Percentiles rank a stretch among this genome's conserved stretches.
These are phyloP conservation scores for Neodiprion pinetum DNA, from an alignment of 1,140 invertebrate species.

Conservation along the genomic window DNA sequence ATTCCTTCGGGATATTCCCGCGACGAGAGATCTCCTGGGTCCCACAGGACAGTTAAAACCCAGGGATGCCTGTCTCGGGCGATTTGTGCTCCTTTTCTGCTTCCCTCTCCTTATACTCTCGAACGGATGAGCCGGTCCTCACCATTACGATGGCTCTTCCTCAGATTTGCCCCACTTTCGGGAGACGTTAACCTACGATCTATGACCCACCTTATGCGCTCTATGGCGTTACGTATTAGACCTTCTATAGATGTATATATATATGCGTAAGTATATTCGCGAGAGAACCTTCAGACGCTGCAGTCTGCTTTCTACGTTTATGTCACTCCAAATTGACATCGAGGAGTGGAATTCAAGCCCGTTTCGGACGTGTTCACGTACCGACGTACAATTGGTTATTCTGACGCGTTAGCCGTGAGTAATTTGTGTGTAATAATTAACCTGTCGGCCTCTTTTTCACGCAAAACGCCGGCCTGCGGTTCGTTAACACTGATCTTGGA, in stretches of 20 bases:
- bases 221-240: too few species aligned
- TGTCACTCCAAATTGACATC: background rate
- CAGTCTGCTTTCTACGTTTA: background rate
- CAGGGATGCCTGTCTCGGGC: background rate
- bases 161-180: slow-evolving; percentile 5
- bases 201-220: background rate
- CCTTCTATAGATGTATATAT: too few species aligned
- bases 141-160: background rate
- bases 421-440: too few species aligned
- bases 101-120: background rate
- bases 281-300: background rate
- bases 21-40: background rate
- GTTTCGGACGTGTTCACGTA: too few species aligned
- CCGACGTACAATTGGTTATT: too few species aligned
- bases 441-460: too few species aligned
- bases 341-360: background rate
- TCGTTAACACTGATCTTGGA: too few species aligned
- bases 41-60: background rate
- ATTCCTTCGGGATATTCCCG: background rate
- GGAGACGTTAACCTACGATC: background rate
- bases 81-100: background rate
- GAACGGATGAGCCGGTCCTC: slow-evolving; percentile 1
- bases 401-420: too few species aligned
- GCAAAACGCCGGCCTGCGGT: too few species aligned
- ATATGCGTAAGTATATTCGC: background rate